A percentile compares a stretch with the other conserved stretches of the same genome.
Conservation (phyloP, 2,113 vertebrate species). For the Notechis scutatus region DNA sequence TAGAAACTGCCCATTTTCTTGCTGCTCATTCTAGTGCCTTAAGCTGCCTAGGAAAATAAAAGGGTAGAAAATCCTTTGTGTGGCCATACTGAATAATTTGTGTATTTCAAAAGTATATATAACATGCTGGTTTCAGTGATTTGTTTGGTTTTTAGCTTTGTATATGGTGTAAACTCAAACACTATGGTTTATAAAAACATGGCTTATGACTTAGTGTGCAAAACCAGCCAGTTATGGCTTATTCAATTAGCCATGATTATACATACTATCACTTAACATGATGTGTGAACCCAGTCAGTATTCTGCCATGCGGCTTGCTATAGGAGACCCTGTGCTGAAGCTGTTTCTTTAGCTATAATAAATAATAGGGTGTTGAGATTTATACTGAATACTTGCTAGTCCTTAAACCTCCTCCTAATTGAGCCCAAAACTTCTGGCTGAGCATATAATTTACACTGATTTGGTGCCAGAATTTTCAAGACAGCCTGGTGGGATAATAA, state of each 20-base stretch:
- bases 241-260: not conserved
- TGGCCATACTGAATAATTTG: not conserved
- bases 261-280: not conserved
- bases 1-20: not conserved
- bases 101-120: not conserved
- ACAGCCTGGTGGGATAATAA: not conserved
- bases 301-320: not conserved
- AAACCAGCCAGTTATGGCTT: not conserved
- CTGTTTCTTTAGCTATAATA: not conserved
- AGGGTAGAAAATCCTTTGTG: not conserved
- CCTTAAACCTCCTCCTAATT: slow-evolving; percentile 3
- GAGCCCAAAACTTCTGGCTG: not conserved
- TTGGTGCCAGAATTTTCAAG: not conserved
- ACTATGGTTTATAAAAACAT: not conserved
- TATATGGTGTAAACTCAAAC: not conserved
- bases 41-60: not conserved
- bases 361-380: not conserved
- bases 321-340: not conserved
- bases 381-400: not conserved
- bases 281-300: not conserved
- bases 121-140: not conserved
- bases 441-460: not conserved
- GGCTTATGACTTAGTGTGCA: not conserved
- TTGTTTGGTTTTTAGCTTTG: not conserved
- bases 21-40: not conserved